These are phyloP conservation scores for Struthio camelus DNA, from an alignment of 2,113 vertebrate genomes.

Conservation along the genomic window DNA sequence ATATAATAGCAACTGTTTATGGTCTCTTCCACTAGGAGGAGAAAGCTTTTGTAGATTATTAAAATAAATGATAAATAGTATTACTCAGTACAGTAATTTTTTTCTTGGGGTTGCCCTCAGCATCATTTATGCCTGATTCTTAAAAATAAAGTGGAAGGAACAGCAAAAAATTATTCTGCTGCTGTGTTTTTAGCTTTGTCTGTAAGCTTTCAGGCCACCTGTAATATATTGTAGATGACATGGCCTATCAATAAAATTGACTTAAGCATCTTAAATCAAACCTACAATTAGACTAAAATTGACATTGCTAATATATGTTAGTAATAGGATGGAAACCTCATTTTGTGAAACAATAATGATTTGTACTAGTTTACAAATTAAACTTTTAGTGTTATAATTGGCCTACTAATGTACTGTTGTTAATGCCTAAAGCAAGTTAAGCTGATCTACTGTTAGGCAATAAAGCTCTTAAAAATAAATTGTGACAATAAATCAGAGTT, in stretches of 20 bases:
- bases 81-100: background rate
- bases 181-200: slow-evolving; percentile 28
- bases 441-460: slow-evolving; percentile 15
- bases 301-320: slow-evolving; percentile 70
- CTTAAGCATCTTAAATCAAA: slow-evolving; percentile 67
- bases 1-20: background rate
- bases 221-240: slow-evolving; percentile 64
- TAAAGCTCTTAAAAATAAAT: slow-evolving; percentile 35
- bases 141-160: background rate
- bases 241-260: slow-evolving; percentile 77
- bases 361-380: slow-evolving; percentile 54
- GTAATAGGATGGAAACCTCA: slow-evolving; percentile 54
- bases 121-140: background rate
- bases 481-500: slow-evolving; percentile 30
- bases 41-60: background rate
- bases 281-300: slow-evolving; percentile 65
- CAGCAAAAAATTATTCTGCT: background rate
- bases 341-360: slow-evolving; percentile 70
- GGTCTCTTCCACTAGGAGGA: background rate
- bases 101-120: background rate
- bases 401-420: slow-evolving; percentile 44
- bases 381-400: slow-evolving; percentile 60
- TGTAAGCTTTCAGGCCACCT: slow-evolving; percentile 57
- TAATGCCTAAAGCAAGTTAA: slow-evolving; percentile 28
- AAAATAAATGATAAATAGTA: background rate